These are phyloP conservation scores for Charina bottae DNA, from an alignment of 2,113 vertebrate species.

Conservation along the genomic window DNA sequence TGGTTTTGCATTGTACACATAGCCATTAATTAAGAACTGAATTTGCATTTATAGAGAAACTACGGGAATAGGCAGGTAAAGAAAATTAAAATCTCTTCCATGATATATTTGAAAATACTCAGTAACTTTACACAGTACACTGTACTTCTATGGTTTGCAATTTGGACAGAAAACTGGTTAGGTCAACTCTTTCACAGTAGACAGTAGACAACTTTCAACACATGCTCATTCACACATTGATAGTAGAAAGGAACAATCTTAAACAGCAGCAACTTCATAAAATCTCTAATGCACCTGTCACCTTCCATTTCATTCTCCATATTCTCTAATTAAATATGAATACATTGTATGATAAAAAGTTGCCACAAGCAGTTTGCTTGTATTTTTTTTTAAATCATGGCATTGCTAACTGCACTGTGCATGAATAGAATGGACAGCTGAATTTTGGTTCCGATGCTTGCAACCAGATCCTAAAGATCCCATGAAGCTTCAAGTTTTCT, in stretches of 20 bases:
- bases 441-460: neutral
- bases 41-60: neutral
- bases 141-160: neutral
- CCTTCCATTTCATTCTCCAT: neutral
- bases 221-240: neutral
- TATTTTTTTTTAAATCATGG: neutral
- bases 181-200: neutral
- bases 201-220: neutral
- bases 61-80: neutral
- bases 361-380: neutral
- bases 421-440: neutral
- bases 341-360: slow-evolving; percentile 5
- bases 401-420: neutral
- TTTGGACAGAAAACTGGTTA: neutral
- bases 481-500: neutral
- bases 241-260: slow-evolving; percentile 7
- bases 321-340: slow-evolving; percentile 17
- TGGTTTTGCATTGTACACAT: neutral
- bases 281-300: neutral
- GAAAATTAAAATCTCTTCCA: neutral
- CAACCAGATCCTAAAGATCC: neutral
- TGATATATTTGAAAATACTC: neutral
- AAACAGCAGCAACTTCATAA: neutral
- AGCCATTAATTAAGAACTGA: neutral
- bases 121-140: neutral